Percentiles rank a stretch among this genome's conserved stretches.
Evolutionary conservation across 2,797 vertebrate species (phyloP).

Genomic region (Danio tinwini): DNA sequence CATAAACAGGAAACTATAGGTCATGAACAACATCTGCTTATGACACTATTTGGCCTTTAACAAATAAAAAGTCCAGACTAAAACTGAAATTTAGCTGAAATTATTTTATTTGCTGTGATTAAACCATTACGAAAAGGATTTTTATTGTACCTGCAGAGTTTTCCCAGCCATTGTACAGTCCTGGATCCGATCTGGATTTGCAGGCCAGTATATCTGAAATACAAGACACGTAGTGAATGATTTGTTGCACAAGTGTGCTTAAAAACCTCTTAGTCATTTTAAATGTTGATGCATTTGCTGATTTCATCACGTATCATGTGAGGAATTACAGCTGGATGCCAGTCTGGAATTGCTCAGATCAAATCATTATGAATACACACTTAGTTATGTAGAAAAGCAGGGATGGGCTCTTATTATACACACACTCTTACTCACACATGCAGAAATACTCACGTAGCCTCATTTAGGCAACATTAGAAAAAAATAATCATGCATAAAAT

Average conservation of each 20-base stretch:
- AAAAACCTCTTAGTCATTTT: background rate
- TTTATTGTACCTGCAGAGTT: constrained; percentile 76
- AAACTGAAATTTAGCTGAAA: too few species aligned
- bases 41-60: background rate
- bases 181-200: constrained; percentile 79
- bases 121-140: background rate
- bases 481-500: background rate
- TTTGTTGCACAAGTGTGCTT: background rate
- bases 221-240: constrained; percentile 12
- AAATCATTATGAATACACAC: constrained; percentile 50
- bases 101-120: background rate
- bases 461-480: background rate
- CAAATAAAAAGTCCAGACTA: too few species aligned
- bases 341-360: constrained; percentile 37
- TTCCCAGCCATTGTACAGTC: constrained; percentile 86
- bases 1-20: constrained; percentile 10
- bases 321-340: constrained; percentile 36
- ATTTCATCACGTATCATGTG: constrained; percentile 7
- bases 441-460: constrained; percentile 13
- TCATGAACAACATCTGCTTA: background rate
- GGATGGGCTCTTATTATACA: constrained; percentile 18
- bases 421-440: constrained; percentile 1
- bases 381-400: constrained; percentile 41
- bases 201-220: constrained; percentile 80
- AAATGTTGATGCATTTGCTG: constrained; percentile 2